These are phyloP conservation scores for Saguinus imperator DNA, from an alignment of 2,113 vertebrate species.

Conservation along the genomic window DNA sequence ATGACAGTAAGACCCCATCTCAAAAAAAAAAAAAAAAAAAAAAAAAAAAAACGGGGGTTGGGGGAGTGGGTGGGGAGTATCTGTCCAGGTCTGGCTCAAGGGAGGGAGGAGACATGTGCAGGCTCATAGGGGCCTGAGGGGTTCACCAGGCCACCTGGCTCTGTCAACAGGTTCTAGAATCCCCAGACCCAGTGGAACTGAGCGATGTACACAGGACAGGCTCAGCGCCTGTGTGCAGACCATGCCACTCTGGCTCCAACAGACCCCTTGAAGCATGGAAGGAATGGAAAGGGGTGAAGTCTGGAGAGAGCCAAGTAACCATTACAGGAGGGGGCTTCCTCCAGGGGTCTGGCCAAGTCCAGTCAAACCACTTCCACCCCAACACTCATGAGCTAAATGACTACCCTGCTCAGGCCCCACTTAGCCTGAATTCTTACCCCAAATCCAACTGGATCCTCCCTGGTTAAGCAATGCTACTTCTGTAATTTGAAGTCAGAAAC, in stretches of 20 bases:
- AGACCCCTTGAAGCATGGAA: background rate
- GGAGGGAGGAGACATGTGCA: background rate
- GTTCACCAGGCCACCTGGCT: background rate
- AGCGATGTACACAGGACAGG: background rate
- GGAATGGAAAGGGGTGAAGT: background rate
- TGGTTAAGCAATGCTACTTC: background rate
- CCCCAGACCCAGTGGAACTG: background rate
- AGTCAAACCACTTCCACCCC: background rate
- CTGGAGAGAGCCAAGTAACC: background rate
- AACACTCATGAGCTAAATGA: background rate
- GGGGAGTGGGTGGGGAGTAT: background rate
- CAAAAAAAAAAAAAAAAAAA: too few relatives aligned
- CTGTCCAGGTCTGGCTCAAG: background rate
- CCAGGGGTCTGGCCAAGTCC: background rate
- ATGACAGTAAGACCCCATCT: too few relatives aligned
- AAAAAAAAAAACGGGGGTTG: background rate
- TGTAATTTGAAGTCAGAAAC: background rate
- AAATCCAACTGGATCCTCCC: background rate
- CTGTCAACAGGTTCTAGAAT: background rate
- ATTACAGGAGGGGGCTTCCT: background rate
- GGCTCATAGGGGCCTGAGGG: background rate
- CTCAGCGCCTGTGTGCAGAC: background rate
- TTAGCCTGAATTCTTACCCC: background rate
- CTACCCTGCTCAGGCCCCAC: background rate
- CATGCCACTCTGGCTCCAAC: background rate